Percentiles rank a stretch among this genome's conserved stretches.
Conservation (phyloP, 1,140 invertebrate species). For the Steinernema khuongi region DNA sequence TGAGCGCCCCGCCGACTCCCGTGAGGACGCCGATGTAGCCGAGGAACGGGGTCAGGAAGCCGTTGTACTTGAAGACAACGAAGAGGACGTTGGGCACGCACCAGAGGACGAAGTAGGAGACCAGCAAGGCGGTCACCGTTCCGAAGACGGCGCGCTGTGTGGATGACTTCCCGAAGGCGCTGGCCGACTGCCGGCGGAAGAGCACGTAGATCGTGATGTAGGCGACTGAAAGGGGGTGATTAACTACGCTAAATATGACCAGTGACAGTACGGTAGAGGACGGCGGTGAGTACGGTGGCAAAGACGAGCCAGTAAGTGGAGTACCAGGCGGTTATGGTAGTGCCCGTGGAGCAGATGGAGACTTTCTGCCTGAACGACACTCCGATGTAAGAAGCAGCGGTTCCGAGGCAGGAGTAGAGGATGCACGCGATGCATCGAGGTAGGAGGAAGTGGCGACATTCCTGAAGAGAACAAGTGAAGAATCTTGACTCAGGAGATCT, state of each 20-base stretch:
- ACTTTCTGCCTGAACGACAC: neutral
- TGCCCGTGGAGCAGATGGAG: neutral
- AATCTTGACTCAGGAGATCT: too few species aligned
- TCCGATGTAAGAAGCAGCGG: neutral
- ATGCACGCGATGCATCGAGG: neutral
- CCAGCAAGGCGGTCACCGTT: neutral
- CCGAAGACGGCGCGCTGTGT: neutral
- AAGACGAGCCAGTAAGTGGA: neutral
- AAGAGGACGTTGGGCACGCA: constrained; percentile 2
- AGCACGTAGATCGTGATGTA: constrained; percentile 2
- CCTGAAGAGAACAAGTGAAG: neutral
- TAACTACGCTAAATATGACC: neutral
- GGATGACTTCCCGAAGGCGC: neutral
- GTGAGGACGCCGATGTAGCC: neutral
- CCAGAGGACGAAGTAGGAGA: constrained; percentile 2
- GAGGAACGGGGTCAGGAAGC: neutral
- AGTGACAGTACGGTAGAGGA: neutral
- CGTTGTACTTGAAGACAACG: neutral
- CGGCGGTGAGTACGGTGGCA: neutral
- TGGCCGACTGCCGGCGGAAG: neutral
- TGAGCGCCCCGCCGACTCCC: neutral
- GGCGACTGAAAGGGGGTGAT: neutral
- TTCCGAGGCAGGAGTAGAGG: neutral
- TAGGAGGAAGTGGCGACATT: neutral
- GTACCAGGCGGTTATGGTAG: neutral